phyloP scores from a whole-genome alignment of 2,797 vertebrate species.

The Odontamblyopus rebecca region DNA sequence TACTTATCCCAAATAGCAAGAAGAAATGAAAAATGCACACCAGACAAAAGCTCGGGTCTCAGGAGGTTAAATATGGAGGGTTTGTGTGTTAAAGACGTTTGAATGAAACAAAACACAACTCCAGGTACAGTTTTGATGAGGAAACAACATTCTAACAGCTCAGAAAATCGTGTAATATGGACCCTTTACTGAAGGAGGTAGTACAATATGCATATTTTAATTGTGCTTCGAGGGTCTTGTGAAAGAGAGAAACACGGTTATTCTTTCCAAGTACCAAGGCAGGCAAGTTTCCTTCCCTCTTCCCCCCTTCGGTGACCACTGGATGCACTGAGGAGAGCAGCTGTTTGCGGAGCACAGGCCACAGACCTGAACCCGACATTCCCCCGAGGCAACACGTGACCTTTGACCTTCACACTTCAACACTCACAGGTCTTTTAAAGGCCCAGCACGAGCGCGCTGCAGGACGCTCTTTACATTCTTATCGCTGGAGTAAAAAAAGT shows the following conservation, averaged over 20 bases:
- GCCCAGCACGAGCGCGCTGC: background rate
- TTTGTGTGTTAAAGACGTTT: too few species aligned
- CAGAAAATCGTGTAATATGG: too few species aligned
- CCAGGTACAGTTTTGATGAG: too few species aligned
- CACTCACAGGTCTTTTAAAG: background rate
- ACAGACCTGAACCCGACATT: slow-evolving; percentile 16
- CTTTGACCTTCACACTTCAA: slow-evolving; percentile 5
- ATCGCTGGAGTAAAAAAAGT: background rate
- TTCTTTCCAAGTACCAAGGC: background rate
- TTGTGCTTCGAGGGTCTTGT: background rate
- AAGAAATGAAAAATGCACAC: too few species aligned
- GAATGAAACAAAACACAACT: too few species aligned
- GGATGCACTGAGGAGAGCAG: background rate
- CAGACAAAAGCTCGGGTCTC: too few species aligned
- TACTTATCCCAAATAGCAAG: too few species aligned
- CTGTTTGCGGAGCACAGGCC: slow-evolving; percentile 16
- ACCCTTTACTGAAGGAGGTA: too few species aligned
- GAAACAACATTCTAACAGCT: too few species aligned
- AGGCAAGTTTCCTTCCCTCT: too few species aligned
- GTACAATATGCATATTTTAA: background rate
- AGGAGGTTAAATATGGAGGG: too few species aligned
- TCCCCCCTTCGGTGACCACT: background rate
- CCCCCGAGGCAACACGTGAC: slow-evolving; percentile 20
- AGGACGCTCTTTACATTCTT: background rate
- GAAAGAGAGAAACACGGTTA: background rate